Percentiles rank a stretch among this genome's conserved stretches.
Conservation (phyloP, 2,888 invertebrate species). For the Deilephila porcellus region DNA sequence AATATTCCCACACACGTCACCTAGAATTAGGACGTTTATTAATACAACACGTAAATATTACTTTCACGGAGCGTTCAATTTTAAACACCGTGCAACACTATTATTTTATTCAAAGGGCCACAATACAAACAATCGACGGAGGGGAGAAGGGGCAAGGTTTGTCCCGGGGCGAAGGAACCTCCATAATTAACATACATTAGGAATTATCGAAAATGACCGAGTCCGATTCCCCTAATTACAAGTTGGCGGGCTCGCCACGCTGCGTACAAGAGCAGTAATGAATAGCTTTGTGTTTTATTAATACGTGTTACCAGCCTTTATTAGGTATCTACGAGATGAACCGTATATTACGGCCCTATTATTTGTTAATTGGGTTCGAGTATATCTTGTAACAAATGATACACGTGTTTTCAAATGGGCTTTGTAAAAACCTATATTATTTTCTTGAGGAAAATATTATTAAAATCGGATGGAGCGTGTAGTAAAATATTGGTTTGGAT, state of each 20-base stretch:
- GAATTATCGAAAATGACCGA: conserved; percentile 82
- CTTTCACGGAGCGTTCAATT: conserved; percentile 5
- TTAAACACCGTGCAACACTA: conserved; percentile 31
- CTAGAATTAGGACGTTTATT: conserved; percentile 10
- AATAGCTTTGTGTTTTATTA: conserved; percentile 77
- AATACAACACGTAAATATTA: conserved; percentile 18
- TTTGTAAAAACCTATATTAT: neutral
- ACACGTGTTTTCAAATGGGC: conserved; percentile 15
- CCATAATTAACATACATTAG: conserved; percentile 84
- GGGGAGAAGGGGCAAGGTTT: conserved; percentile 37
- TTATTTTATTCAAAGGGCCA: conserved; percentile 45
- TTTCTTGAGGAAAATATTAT: neutral
- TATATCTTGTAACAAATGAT: conserved; percentile 15
- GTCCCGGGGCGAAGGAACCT: conserved; percentile 70
- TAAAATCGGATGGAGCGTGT: no score
- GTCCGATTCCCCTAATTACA: conserved; percentile 78
- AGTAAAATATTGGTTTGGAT: no score
- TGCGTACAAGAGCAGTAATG: conserved; percentile 55
- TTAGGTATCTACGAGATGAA: conserved; percentile 71
- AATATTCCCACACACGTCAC: conserved; percentile 18
- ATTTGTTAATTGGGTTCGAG: conserved; percentile 67
- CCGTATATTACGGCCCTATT: conserved; percentile 68
- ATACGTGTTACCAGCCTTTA: conserved; percentile 70
- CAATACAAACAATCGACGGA: conserved; percentile 29
- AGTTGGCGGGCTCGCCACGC: conserved; percentile 43